These are phyloP conservation scores for Nephrotoma guestfalica DNA, from an alignment of 2,888 invertebrate species.

Conservation along the genomic window DNA sequence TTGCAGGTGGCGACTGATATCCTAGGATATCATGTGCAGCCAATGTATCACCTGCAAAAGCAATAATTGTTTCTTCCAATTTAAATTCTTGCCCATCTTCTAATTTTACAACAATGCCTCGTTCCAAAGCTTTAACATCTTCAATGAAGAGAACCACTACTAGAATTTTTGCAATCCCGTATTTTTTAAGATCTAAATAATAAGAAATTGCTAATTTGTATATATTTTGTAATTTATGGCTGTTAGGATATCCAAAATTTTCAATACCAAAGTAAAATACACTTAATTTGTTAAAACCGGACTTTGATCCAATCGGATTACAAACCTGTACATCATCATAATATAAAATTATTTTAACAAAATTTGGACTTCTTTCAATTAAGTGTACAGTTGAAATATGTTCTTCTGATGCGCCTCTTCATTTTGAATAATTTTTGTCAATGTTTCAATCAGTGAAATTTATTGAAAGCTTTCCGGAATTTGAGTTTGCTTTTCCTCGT, in stretches of 20 bases:
- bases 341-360: neutral
- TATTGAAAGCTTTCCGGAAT: neutral
- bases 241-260: neutral
- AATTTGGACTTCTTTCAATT: neutral
- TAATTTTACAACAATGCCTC: neutral
- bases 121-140: neutral
- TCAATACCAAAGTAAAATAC: neutral
- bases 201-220: neutral
- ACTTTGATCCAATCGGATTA: neutral
- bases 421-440: neutral
- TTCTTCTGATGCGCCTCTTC: neutral
- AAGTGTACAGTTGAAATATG: neutral
- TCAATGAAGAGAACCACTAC: neutral
- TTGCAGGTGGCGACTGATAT: neutral
- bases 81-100: neutral
- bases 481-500: neutral
- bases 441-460: neutral
- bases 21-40: neutral
- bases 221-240: neutral
- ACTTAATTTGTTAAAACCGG: neutral
- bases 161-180: neutral
- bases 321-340: neutral
- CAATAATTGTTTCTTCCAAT: neutral
- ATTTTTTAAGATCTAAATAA: neutral
- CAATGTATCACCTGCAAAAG: neutral